Evolutionary conservation across 2,113 vertebrate species (phyloP).

Genomic region (Cranoglanis bouderius): DNA sequence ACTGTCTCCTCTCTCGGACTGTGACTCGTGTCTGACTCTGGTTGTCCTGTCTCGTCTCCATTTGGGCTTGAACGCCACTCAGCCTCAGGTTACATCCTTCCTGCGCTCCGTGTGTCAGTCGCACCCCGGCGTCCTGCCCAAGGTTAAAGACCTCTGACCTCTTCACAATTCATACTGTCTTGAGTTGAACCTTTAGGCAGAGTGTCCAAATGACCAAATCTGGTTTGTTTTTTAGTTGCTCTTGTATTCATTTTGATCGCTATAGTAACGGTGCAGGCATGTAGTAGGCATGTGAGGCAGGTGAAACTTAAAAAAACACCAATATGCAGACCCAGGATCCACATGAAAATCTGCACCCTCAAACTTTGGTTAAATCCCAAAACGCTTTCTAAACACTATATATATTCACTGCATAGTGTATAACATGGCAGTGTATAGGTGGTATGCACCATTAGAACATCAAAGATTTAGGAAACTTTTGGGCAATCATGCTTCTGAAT

Average conservation of each 20-base stretch:
- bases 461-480: too few species aligned
- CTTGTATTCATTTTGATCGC: background rate
- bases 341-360: background rate
- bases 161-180: background rate
- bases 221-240: background rate
- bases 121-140: slow-evolving; percentile 47
- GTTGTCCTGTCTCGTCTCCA: slow-evolving; percentile 40
- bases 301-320: background rate
- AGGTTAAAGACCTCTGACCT: slow-evolving; percentile 57
- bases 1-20: slow-evolving; percentile 46
- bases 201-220: too few species aligned
- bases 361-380: background rate
- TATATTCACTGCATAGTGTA: background rate
- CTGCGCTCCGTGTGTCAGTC: slow-evolving; percentile 62
- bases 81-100: slow-evolving; percentile 55
- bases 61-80: slow-evolving; percentile 53
- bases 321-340: background rate
- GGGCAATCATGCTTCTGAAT: too few species aligned
- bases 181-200: too few species aligned
- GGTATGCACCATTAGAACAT: background rate
- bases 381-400: background rate
- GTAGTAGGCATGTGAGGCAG: background rate
- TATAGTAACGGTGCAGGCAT: background rate
- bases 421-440: background rate
- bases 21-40: slow-evolving; percentile 64